Base-by-base conservation (phyloP, 2,113 vertebrate species). In the Oreochromis aureus region DNA sequence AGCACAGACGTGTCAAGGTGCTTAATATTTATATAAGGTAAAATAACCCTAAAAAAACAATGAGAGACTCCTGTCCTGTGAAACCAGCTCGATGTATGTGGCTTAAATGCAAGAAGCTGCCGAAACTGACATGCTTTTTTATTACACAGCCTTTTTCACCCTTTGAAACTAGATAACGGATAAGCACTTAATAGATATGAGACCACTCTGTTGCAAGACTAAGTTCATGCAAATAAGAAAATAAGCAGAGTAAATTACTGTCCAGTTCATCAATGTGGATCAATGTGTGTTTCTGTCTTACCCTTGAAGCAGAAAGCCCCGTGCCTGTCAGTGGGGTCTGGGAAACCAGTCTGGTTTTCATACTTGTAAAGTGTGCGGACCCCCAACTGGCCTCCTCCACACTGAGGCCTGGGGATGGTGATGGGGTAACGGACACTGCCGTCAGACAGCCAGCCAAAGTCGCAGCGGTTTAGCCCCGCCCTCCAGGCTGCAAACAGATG, bases 391-490 rank as follows among this genome's bases (percentile, higher is more conserved):
- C 98, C 98, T 58, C 97, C 97, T 39, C 98, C 98, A 82, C 98
- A 99, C 95, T 99, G 98, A 36, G 96, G 95, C 92, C 94, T 93
- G 66, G 98, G 97, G 71, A 98, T 87, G 9, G 97, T 97, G 92
- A 98, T 94, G 6, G 98, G 98, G 93, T 99, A 98, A 27, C 98
- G 98, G 53, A 96, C 98, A 3, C 98, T 99, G 89, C 98, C 97
- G 1, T 99, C 98, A 0, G 97, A 95, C 81, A 99, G 94, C 98
- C 98, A 99, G 80, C 98, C 97, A 5, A 97, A 98, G 95, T 98
- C 97, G 6, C 98, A 99, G 86, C 97, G 97, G 95, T 98, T 97
- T 39, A 98, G 96, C 80, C 98, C 98, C 0, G 92, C 96, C 90
- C 97, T 97, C 98, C 98, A 99, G 12, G 98, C 98, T 0, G 98